These are phyloP conservation scores for Drosophila longiperda DNA, from an alignment of 2,888 invertebrate species.

Conservation along the genomic window DNA sequence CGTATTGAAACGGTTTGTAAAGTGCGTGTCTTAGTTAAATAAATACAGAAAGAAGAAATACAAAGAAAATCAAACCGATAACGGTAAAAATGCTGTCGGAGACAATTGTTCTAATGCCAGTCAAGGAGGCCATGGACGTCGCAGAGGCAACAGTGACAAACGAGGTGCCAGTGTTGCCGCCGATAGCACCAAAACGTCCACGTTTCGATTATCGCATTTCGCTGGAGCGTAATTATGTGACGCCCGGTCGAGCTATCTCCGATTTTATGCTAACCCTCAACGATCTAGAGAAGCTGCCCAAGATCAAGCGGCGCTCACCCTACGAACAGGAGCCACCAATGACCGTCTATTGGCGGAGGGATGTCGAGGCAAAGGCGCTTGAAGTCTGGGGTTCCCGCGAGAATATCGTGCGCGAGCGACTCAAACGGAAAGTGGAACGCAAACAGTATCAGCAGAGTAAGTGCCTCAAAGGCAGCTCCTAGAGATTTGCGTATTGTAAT, in stretches of 20 bases:
- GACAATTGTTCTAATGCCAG: not conserved
- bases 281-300: slow-evolving; percentile 93
- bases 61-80: slow-evolving; percentile 2
- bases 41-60: not conserved
- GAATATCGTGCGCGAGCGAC: slow-evolving; percentile 90
- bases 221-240: slow-evolving; percentile 96
- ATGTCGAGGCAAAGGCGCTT: slow-evolving; percentile 94
- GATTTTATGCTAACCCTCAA: slow-evolving; percentile 95
- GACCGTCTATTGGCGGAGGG: slow-evolving; percentile 96
- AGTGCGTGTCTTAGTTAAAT: slow-evolving; percentile 2
- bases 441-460: slow-evolving; percentile 94
- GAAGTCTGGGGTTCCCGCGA: slow-evolving; percentile 95
- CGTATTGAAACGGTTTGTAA: slow-evolving; percentile 45
- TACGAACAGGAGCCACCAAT: slow-evolving; percentile 97
- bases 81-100: not conserved
- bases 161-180: slow-evolving; percentile 10
- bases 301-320: slow-evolving; percentile 95
- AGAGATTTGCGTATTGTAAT: slow-evolving; percentile 1
- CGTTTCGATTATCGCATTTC: slow-evolving; percentile 85
- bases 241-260: slow-evolving; percentile 95
- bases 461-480: slow-evolving; percentile 13
- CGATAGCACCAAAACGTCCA: slow-evolving; percentile 63
- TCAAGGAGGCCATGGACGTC: not conserved
- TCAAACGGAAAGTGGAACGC: slow-evolving; percentile 91
- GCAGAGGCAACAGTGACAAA: slow-evolving; percentile 6